phyloP scores from a whole-genome alignment of 2,113 vertebrate species.

The Sinocyclocheilus anshuiensis region DNA sequence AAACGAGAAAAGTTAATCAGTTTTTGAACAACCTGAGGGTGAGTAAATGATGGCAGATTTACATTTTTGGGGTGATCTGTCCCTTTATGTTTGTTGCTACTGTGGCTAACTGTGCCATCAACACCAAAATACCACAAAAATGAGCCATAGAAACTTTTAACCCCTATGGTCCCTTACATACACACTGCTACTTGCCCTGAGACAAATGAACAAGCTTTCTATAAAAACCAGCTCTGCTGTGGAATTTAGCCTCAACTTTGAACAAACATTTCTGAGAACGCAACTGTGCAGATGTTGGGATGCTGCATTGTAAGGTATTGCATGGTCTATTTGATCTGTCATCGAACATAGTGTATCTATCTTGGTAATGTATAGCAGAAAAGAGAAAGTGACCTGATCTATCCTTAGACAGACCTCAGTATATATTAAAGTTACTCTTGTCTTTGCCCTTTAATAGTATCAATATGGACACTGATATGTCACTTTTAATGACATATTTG shows the following conservation, averaged over 20 bases:
- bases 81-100: too few species aligned
- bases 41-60: too few species aligned
- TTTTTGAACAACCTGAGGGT: too few species aligned
- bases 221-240: slow-evolving; percentile 54
- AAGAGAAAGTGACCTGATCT: slow-evolving; percentile 61
- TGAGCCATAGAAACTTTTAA: slow-evolving; percentile 6
- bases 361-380: slow-evolving; percentile 80
- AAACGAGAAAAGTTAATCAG: too few species aligned
- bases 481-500: slow-evolving; percentile 59
- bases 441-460: slow-evolving; percentile 49
- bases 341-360: slow-evolving; percentile 82
- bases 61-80: too few species aligned
- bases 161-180: slow-evolving; percentile 36
- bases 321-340: slow-evolving; percentile 83
- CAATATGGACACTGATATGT: slow-evolving; percentile 58
- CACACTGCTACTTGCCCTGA: slow-evolving; percentile 49
- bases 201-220: slow-evolving; percentile 51
- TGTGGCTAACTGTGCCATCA: too few species aligned
- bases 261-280: slow-evolving; percentile 68
- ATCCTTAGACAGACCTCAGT: slow-evolving; percentile 33
- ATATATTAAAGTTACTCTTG: slow-evolving; percentile 50
- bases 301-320: slow-evolving; percentile 80
- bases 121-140: too few species aligned
- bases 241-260: slow-evolving; percentile 69
- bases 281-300: slow-evolving; percentile 81